Conservation (phyloP, 2,113 vertebrate genomes). For the Neolamprologus fasciatus region DNA sequence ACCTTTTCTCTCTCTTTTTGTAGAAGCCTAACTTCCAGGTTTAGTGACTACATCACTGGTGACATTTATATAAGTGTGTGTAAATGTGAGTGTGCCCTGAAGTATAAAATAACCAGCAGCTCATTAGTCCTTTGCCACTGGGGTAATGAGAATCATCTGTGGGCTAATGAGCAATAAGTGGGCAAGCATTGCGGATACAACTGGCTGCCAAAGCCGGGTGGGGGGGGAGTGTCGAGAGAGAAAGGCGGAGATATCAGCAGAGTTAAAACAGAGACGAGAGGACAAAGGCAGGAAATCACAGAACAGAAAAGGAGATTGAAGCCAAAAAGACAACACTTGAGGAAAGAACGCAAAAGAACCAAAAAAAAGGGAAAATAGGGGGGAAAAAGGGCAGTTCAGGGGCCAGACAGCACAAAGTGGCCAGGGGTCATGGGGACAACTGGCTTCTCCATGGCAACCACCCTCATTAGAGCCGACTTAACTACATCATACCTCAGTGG, state of each 20-base stretch:
- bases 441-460: conserved; percentile 14
- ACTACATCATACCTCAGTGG: conserved; percentile 13
- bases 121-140: conserved; percentile 23
- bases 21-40: background rate
- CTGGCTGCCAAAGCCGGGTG: background rate
- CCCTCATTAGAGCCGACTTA: conserved; percentile 13
- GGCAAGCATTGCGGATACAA: conserved; percentile 7
- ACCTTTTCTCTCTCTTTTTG: background rate
- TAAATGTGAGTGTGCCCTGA: background rate
- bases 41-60: background rate
- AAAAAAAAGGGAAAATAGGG: fast-evolving
- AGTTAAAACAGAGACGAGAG: background rate
- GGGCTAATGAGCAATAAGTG: conserved; percentile 35
- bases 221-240: background rate
- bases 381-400: background rate
- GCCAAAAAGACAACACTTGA: background rate
- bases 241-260: background rate
- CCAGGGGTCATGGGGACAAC: background rate
- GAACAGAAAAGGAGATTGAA: background rate
- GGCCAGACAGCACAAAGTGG: background rate
- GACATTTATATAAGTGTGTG: background rate
- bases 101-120: conserved; percentile 13
- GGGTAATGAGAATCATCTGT: conserved; percentile 43
- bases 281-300: conserved; percentile 12
- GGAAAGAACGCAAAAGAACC: background rate